Conservation (phyloP, 2,113 vertebrate species). For the Catagonus wagneri region DNA sequence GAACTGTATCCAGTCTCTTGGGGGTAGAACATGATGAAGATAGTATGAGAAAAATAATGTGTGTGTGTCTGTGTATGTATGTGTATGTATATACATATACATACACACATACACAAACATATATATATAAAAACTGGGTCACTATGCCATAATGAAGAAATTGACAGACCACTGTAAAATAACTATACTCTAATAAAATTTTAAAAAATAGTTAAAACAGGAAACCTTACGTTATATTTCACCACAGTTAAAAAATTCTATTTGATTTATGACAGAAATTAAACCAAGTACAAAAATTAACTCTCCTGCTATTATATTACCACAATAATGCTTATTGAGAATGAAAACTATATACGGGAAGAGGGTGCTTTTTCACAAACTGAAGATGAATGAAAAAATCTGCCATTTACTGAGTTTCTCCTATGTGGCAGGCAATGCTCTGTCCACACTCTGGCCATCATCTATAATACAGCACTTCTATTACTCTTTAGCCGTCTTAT, state of each 20-base stretch:
- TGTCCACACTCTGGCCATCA: not conserved
- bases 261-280: conserved; percentile 6
- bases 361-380: not conserved
- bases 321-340: not conserved
- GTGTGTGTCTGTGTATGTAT: too few relatives aligned
- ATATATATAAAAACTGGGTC: too few relatives aligned
- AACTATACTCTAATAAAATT: too few relatives aligned
- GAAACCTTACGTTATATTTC: conserved; percentile 33
- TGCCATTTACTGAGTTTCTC: not conserved
- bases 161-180: too few relatives aligned
- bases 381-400: not conserved
- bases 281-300: conserved; percentile 18
- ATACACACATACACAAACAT: too few relatives aligned
- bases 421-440: not conserved
- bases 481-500: not conserved
- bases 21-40: too few relatives aligned
- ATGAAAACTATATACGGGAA: not conserved
- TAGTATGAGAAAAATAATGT: too few relatives aligned
- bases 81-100: too few relatives aligned
- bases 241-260: not conserved
- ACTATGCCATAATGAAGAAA: too few relatives aligned
- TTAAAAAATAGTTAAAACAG: not conserved
- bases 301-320: not conserved
- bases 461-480: not conserved
- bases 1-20: too few relatives aligned